Evolutionary conservation across 2,113 vertebrate genomes (phyloP), one percentile per base, ranked within the genome.

Genomic region (Psophia crepitans): DNA sequence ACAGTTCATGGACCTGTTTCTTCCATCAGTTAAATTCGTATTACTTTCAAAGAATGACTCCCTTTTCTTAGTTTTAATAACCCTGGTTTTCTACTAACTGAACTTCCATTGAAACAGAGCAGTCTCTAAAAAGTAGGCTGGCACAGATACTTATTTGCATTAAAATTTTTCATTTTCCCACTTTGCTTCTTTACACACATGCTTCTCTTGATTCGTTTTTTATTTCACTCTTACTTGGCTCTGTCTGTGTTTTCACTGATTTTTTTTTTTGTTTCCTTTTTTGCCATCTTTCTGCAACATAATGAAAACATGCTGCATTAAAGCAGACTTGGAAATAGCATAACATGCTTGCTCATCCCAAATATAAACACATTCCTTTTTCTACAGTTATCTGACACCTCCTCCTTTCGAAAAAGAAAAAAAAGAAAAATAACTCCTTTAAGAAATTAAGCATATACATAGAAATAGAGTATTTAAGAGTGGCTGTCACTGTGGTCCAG

Each of bases 11-110:
- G 76, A 90, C 68, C 76, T 93, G 89, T 80, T 96, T 93, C 68
- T 95, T 93, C 95, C 73, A 92, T 92, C 80, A 90, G 68, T 90
- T 90, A 70, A 93, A 88, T 58, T 88, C 43, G 69, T 77, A 73
- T 44, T 80, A 49, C 68, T 95, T 92, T 93, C 37, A 90, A 90
- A 97, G 61, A 95, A 90, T 90, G 37, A 68, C 46, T 93, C 54
- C 27, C 11, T 96, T 93, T 92, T 90, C 70, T 65, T 81, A 37
- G n/a, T 57, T 95, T 88, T 69, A 88, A 95, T 88, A 92, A 80
- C 32, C 22, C 54, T 53, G 54, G 10, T 28, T 92, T 92, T 86
- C 82, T 69, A 16, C 74, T 76, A 85, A 88, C 88, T 92, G 71
- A 85, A 88, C 48, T 49, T 80, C 24, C 49, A 88, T 11, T 85